Evolutionary conservation across 2,797 vertebrate species (phyloP).

Genomic region (Gobio occitaniae): DNA sequence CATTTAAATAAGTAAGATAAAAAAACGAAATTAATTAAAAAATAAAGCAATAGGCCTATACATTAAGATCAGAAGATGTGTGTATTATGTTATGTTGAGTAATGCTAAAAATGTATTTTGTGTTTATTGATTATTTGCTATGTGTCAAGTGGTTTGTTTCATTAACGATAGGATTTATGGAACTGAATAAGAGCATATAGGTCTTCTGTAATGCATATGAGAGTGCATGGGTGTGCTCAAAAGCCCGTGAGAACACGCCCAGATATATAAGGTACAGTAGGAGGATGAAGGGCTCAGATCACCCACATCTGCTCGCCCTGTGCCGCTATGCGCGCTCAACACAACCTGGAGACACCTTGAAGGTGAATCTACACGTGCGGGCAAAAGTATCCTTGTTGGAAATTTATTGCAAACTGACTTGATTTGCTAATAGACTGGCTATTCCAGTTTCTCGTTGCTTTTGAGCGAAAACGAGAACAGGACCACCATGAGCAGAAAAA

Average conservation of each 20-base stretch:
- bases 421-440: slow-evolving; percentile 39
- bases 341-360: slow-evolving; percentile 64
- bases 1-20: not conserved
- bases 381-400: not conserved
- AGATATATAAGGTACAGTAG: slow-evolving; percentile 38
- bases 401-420: slow-evolving; percentile 65
- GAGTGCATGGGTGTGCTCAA: slow-evolving; percentile 76
- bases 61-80: not conserved
- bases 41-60: not conserved
- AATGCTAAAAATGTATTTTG: no score
- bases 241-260: slow-evolving; percentile 65
- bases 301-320: slow-evolving; percentile 49
- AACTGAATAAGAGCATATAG: not conserved
- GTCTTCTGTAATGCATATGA: slow-evolving; percentile 56
- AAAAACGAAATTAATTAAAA: not conserved
- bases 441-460: slow-evolving; percentile 58
- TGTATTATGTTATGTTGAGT: not conserved
- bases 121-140: not conserved
- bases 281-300: slow-evolving; percentile 31
- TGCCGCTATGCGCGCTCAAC: slow-evolving; percentile 67
- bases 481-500: slow-evolving; percentile 94
- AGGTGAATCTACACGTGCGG: slow-evolving; percentile 27
- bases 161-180: no score
- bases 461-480: slow-evolving; percentile 71
- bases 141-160: not conserved